Percentiles rank a stretch among this genome's conserved stretches.
phyloP scores from a whole-genome alignment of 2,797 vertebrate genomes.

The Hypotaenidia philippensis region DNA sequence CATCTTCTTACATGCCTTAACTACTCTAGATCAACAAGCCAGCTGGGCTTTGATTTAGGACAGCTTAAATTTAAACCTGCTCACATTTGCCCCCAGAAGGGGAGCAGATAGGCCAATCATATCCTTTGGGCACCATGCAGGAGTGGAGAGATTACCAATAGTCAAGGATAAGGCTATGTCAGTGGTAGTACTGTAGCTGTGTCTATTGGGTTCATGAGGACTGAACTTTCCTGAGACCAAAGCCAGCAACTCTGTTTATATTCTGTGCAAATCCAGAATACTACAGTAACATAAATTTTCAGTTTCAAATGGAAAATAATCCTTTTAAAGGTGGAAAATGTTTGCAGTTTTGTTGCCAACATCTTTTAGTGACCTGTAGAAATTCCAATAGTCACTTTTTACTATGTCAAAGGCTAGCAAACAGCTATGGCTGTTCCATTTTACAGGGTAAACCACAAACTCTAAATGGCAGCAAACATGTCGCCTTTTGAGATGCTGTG shows the following conservation, averaged over 20 bases:
- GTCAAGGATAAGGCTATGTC: not conserved
- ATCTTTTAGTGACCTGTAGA: not conserved
- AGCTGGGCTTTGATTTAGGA: not conserved
- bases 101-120: not conserved
- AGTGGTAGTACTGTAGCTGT: not conserved
- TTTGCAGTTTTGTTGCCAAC: not conserved
- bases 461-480: not conserved
- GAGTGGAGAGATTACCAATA: not conserved
- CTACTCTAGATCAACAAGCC: not conserved
- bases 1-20: not conserved
- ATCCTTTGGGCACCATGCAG: not conserved
- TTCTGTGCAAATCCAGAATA: not conserved
- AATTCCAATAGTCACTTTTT: not conserved
- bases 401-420: not conserved
- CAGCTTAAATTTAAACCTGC: not conserved
- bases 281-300: not conserved
- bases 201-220: not conserved
- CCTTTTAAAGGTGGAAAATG: slow-evolving; percentile 6
- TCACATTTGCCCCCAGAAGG: not conserved
- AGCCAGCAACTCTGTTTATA: not conserved
- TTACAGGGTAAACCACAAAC: not conserved
- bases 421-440: not conserved
- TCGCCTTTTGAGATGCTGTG: not conserved
- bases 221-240: not conserved
- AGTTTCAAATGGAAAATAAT: not conserved